Evolutionary conservation across 1,140 invertebrate genomes (phyloP).

Genomic region (roundworm (Caenorhabditis elegans)): WBcel235 BX284606.5:9371001-9371500

Average conservation of each 20-base stretch:
- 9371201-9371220: neutral
- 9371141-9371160: neutral
- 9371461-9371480: too few relatives aligned
- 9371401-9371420: neutral
- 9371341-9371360: neutral
- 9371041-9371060: too few relatives aligned
- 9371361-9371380: neutral
- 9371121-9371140: neutral
- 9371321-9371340: neutral
- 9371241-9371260: neutral
- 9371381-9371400: slow-evolving; percentile 26
- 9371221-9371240: neutral
- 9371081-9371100: neutral
- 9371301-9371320: neutral
- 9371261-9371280: too few relatives aligned
- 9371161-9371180: slow-evolving; percentile 26
- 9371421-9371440: neutral
- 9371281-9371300: too few relatives aligned
- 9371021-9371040: too few relatives aligned
- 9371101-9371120: too few relatives aligned
- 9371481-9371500: neutral
- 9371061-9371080: neutral
- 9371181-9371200: slow-evolving; percentile 31
- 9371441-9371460: too few relatives aligned
- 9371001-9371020: too few relatives aligned